Conservation (phyloP, 2,797 vertebrate species). For the Mareca penelope region DNA sequence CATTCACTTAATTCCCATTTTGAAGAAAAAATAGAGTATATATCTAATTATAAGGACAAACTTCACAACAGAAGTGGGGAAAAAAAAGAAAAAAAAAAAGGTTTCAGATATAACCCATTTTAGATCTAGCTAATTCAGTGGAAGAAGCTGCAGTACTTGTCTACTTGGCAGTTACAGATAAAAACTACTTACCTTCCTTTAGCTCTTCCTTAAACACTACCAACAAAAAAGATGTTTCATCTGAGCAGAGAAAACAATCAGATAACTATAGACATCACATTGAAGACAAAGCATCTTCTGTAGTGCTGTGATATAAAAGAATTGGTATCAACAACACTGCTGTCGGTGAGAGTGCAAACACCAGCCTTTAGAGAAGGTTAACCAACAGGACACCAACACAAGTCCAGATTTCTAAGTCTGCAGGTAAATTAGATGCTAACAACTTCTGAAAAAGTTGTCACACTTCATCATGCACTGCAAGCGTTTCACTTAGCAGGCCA, state of each 20-base stretch:
- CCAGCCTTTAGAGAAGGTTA: not conserved
- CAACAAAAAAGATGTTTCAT: not conserved
- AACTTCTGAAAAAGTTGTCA: not conserved
- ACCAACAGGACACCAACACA: fast-evolving
- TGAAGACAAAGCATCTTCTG: not conserved
- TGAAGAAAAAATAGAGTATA: not conserved
- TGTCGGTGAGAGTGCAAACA: not conserved
- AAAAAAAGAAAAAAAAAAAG: not conserved
- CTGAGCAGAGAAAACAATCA: not conserved
- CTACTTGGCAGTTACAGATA: not conserved
- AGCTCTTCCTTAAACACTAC: not conserved
- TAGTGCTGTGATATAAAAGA: not conserved
- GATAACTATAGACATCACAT: not conserved
- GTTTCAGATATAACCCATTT: not conserved
- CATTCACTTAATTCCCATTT: not conserved
- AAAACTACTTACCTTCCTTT: not conserved
- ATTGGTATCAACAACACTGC: not conserved
- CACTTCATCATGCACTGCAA: not conserved
- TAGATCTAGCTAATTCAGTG: not conserved
- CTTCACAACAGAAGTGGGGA: not conserved
- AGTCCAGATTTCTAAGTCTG: not conserved
- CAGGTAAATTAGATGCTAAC: not conserved
- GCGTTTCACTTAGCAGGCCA: not conserved
- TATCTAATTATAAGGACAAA: not conserved
- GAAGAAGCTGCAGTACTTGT: not conserved